Evolutionary conservation across 2,888 invertebrate species (phyloP).

Genomic region (Torymus tubicola): DNA sequence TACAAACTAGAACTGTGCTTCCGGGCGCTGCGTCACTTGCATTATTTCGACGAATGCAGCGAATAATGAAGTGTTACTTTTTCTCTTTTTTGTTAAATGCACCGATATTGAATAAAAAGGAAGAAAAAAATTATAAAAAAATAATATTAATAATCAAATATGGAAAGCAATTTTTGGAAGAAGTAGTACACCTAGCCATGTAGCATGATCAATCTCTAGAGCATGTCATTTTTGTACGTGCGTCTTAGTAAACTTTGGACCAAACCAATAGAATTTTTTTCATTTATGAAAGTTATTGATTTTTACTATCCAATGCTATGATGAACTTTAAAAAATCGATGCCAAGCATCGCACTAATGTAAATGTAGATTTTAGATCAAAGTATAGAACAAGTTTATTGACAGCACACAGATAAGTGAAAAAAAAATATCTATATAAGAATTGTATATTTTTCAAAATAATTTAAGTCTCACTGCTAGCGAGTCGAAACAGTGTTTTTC

Average conservation of each 20-base stretch:
- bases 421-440: conserved; percentile 25
- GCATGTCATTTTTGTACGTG: conserved; percentile 37
- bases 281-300: conserved; percentile 38
- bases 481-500: conserved; percentile 9
- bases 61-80: conserved; percentile 34
- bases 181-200: conserved; percentile 57
- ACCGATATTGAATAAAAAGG: conserved; percentile 43
- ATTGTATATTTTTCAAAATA: conserved; percentile 51
- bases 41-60: conserved; percentile 27
- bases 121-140: conserved; percentile 38
- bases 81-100: conserved; percentile 41
- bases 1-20: conserved; percentile 49
- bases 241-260: conserved; percentile 51
- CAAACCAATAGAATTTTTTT: conserved; percentile 48
- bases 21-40: conserved; percentile 38
- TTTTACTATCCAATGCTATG: conserved; percentile 37
- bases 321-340: conserved; percentile 30
- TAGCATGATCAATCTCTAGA: conserved; percentile 54
- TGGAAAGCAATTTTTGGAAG: conserved; percentile 47
- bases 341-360: conserved; percentile 48
- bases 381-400: conserved; percentile 40
- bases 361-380: conserved; percentile 51
- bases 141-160: conserved; percentile 51
- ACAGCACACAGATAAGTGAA: conserved; percentile 35
- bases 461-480: conserved; percentile 36